These are phyloP conservation scores for Callyntrura guangdongensis DNA, from an alignment of 2,888 invertebrate species.

Conservation along the genomic window DNA sequence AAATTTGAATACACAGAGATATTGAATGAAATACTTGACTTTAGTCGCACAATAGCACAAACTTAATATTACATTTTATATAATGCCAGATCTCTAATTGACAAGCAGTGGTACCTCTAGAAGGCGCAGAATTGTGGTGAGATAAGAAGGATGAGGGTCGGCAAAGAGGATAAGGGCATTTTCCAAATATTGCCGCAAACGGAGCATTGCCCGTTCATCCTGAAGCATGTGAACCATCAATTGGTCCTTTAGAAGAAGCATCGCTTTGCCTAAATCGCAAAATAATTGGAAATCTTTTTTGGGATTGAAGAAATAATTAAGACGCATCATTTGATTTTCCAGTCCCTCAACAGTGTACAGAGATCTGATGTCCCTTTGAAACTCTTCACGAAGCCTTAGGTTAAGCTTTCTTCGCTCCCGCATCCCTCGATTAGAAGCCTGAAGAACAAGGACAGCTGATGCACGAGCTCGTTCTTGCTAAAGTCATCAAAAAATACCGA, in stretches of 20 bases:
- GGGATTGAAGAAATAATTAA: slow-evolving; percentile 80
- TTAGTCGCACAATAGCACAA: too few species aligned
- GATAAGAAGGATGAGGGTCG: slow-evolving; percentile 42
- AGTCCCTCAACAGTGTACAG: slow-evolving; percentile 65
- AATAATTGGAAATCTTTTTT: slow-evolving; percentile 17
- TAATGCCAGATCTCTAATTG: too few species aligned
- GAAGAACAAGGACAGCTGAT: slow-evolving; percentile 88
- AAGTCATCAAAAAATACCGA: slow-evolving; percentile 58
- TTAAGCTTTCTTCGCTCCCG: slow-evolving; percentile 90
- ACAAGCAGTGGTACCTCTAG: slow-evolving; percentile 80
- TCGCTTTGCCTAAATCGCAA: slow-evolving; percentile 45
- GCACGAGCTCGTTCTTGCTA: slow-evolving; percentile 87
- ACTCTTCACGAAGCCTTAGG: slow-evolving; percentile 89
- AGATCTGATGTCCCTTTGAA: slow-evolving; percentile 87
- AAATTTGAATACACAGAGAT: too few species aligned
- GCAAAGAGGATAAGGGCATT: slow-evolving; percentile 53
- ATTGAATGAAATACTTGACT: too few species aligned
- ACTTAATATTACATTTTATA: too few species aligned
- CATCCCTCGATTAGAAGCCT: slow-evolving; percentile 93
- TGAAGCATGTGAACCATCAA: slow-evolving; percentile 41
- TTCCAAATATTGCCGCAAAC: slow-evolving; percentile 40
- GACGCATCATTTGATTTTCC: slow-evolving; percentile 73
- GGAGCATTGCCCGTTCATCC: slow-evolving; percentile 45
- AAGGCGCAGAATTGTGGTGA: slow-evolving; percentile 76
- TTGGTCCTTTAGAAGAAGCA: slow-evolving; percentile 32